Evolutionary conservation across 2,888 invertebrate species (phyloP), one percentile per base, ranked within the genome.

Genomic region (Colostygia pectinataria): DNA sequence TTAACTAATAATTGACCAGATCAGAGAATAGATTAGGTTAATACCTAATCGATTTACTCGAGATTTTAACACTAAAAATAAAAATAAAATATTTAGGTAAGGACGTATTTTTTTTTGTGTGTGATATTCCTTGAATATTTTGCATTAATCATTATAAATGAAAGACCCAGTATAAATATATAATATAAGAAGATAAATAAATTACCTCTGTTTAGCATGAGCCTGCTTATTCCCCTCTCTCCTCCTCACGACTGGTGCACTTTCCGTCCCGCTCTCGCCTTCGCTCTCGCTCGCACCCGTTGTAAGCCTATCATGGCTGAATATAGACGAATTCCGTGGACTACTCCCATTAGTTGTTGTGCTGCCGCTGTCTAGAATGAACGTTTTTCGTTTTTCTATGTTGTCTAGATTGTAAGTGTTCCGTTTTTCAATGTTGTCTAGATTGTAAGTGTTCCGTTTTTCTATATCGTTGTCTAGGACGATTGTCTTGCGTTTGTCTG

Each of bases 341-440:
- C 89, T 88, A 45, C 88, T 87, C 0, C 89, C 90, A 45, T 89
- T 90, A 0, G 90, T 90, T 0, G 90, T 90, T 0, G 90, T 90
- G 52, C 89, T 88, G 43, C 90, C 90, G 34, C 86, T 86, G 63
- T 90, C 90, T 1, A 90, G 65, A n/a, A 90, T 81, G 47, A 89
- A 90, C 0, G 90, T 90, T 55, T 80, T 83, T 39, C 90, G 64
- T 57, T 89, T 89, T 68, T 90, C 89, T 58, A 70, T 66, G 61
- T n/a, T n/a, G n/a, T n/a, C n/a, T n/a, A n/a, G n/a, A n/a, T n/a
- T n/a, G n/a, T n/a, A n/a, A n/a, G n/a, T n/a, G n/a, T n/a, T n/a
- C n/a, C n/a, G n/a, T n/a, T n/a, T n/a, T n/a, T n/a, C n/a, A n/a
- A n/a, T n/a, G n/a, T n/a, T 86, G 63, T 90, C 90, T 1, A 90